Percentiles rank a stretch among this genome's conserved stretches.
Conservation (phyloP, 2,113 vertebrate genomes). For the Tragulus kanchil region DNA sequence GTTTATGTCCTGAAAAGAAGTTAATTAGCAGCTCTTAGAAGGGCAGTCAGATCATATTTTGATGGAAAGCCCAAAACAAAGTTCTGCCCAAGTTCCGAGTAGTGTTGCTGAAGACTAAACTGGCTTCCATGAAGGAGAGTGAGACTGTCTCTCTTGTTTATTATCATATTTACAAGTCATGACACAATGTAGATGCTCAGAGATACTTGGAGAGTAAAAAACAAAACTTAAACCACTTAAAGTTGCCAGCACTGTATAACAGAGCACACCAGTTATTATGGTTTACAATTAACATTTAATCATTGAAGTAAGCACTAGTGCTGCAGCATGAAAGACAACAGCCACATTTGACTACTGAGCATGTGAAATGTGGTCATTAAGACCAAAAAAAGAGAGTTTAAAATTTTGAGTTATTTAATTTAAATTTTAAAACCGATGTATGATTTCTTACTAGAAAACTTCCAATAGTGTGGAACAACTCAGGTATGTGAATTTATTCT, state of each 20-base stretch:
- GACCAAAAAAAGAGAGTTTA: not conserved
- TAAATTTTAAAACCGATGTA: not conserved
- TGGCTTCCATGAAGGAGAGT: not conserved
- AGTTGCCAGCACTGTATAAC: not conserved
- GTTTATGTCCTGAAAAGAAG: slow-evolving; percentile 54
- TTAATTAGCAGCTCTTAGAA: slow-evolving; percentile 27
- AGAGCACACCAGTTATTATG: not conserved
- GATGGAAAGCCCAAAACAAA: not conserved
- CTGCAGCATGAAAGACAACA: not conserved
- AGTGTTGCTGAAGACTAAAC: not conserved
- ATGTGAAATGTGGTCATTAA: not conserved
- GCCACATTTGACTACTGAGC: not conserved
- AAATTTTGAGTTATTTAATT: not conserved
- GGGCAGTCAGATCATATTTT: not conserved
- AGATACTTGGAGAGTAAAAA: not conserved
- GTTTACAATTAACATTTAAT: not conserved
- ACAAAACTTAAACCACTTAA: not conserved
- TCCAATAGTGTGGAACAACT: not conserved
- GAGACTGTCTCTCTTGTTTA: not conserved
- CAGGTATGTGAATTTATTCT: not conserved
- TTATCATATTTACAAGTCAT: not conserved
- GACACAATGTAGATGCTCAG: not conserved
- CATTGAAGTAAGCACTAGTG: not conserved
- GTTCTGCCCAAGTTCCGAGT: not conserved
- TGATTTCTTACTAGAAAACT: not conserved